Evolutionary conservation across 2,888 invertebrate genomes (phyloP), one percentile per base, ranked within the genome.

Genomic region (Antheraea assamensis): DNA sequence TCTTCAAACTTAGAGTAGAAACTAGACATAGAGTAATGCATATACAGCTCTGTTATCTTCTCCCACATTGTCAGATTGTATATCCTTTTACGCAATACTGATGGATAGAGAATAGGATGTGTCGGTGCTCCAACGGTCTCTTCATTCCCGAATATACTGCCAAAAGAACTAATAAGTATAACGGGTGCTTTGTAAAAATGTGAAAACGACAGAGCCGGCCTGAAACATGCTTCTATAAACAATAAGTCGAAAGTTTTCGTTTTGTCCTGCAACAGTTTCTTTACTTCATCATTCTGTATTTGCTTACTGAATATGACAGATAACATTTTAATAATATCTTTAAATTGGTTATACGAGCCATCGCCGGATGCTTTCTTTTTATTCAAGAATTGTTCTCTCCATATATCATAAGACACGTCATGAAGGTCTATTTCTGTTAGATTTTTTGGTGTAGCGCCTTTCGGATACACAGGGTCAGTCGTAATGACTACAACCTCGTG

Each of bases 401-500:
- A 79, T 10, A 68, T 71, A 8, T 72, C 21, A 24, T 88, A 87
- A 0, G 87, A 84, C 35, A 85, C 19, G 61, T 87, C 83, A n/a
- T 88, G 82, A 0, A 90, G 72, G 58, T 90, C 84, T 13, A 94
- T 90, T 83, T 93, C 90, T 3, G 83, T 89, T 4, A 90, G 81
- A 73, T 91, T 93, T 10, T 58, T 42, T 1, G 84, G 87, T 1
- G 79, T 42, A 58, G 80, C 61, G 4, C 81, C 83, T 73, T 84
- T 79, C 1, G 82, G 78, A 35, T 81, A 88, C 8, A 79, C 83
- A 1, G 93, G 90, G 73, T 92, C 78, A 8, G 95, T 61, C 2
- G 94, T 92, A 2, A 92, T 77, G 0, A 92, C 82, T 0, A 88
- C 84, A 0, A 95, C 75, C 71, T 94, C 85, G 73, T 95, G 94